Base-by-base conservation (phyloP, 2,888 invertebrate species). In the Lycophotia porphyrea region DNA sequence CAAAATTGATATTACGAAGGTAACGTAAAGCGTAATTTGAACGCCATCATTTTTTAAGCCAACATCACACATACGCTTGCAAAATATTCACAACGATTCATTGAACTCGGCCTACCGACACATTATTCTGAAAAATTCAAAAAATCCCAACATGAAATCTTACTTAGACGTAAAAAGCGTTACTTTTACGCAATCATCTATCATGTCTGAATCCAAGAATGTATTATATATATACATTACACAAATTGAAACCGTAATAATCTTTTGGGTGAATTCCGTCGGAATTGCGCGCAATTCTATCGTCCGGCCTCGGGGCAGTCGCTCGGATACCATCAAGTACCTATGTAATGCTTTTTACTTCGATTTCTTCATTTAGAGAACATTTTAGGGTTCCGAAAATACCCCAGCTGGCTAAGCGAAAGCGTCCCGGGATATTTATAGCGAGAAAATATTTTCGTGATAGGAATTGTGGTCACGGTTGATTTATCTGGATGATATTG, bases 171-270 rank as follows among this genome's bases (percentile, higher is more conserved):
- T 71, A 68, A 80, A 84, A 72, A 71, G 76, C 71, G 79, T 74
- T 82, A 81, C 83, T 82, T 82, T 76, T 71, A 80, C 81, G 71
- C 71, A 87, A 80, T 79, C 85, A 87, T 88, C 75, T 83, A 85
- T 88, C 85, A 88, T 84, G 78, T 80, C 70, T 52, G 73, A 74
- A 49, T 63, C 80, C 82, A 78, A 75, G 74, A 84, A 79, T 80
- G 80, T 86, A 87, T 84, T 78, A n/a, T n/a, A n/a, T n/a, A n/a
- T n/a, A n/a, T n/a, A 81, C 82, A 80, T 87, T 87, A 85, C 80
- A 80, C 76, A 86, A 88, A 88, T 87, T 88, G 86, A 84, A 87
- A 85, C 72, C 84, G 81, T 84, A 87, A 87, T 86, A 84, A 86
- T 81, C 65, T 81, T 83, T 84, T 36, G 80, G 80, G 44, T 58